Conservation (phyloP, 2,113 vertebrate genomes). For the Heliornis fulica region DNA sequence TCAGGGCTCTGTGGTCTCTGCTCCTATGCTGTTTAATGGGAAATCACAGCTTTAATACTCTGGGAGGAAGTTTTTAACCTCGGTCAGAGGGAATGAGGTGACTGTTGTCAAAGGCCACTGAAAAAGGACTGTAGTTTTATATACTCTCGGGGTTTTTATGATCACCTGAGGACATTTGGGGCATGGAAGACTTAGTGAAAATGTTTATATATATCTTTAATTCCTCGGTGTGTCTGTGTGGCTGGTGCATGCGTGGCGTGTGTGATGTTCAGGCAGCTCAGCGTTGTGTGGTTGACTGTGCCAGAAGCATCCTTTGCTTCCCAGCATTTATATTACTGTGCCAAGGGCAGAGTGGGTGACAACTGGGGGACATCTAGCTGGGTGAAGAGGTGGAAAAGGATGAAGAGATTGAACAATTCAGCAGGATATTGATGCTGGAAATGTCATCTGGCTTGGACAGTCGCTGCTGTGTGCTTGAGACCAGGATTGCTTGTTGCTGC, state of each 20-base stretch:
- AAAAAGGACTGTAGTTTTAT: not conserved
- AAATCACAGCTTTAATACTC: not conserved
- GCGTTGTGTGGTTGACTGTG: fast-evolving
- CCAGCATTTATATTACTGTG: fast-evolving
- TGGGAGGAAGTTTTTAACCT: not conserved
- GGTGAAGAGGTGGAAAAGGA: not conserved
- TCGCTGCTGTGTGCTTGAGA: not conserved
- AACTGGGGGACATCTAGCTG: not conserved
- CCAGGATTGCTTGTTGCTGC: not conserved
- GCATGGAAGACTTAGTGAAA: not conserved
- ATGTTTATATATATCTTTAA: not conserved
- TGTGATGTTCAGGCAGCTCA: not conserved
- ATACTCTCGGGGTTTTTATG: not conserved
- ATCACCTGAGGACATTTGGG: not conserved
- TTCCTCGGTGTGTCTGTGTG: not conserved
- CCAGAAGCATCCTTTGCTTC: not conserved
- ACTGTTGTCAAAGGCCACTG: not conserved
- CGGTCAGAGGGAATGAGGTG: not conserved
- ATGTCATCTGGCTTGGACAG: not conserved
- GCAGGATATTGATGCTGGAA: not conserved
- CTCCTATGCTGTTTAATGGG: not conserved
- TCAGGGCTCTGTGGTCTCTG: not conserved
- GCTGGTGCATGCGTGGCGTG: fast-evolving
- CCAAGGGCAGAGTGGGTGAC: not conserved
- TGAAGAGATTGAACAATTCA: not conserved